Evolutionary conservation across 1,140 invertebrate species (phyloP).

Genomic region (Calephelis nemesis): DNA sequence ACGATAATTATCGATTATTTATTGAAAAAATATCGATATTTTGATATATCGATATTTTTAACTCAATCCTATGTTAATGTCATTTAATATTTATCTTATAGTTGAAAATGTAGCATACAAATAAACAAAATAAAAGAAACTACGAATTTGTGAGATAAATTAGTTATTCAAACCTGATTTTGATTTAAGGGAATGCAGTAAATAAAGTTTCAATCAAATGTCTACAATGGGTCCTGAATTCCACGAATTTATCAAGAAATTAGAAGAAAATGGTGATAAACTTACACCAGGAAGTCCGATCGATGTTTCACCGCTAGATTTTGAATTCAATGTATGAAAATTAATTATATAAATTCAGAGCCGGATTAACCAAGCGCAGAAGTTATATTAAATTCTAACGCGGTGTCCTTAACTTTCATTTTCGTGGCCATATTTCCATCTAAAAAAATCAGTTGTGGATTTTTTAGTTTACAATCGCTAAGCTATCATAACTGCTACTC

Average conservation of each 20-base stretch:
- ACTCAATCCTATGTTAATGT: not conserved
- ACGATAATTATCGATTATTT: too few species aligned
- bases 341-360: not conserved
- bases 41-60: too few species aligned
- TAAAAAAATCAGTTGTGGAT: not conserved
- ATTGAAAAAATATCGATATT: too few species aligned
- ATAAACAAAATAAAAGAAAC: conserved; percentile 4
- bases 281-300: conserved; percentile 42
- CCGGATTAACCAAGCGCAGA: not conserved
- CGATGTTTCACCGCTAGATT: conserved; percentile 50
- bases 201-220: conserved; percentile 38
- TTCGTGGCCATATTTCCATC: too few species aligned
- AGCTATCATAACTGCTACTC: too few species aligned
- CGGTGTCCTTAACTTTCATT: too few species aligned
- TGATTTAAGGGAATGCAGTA: not conserved
- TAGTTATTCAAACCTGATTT: not conserved
- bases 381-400: not conserved
- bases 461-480: not conserved
- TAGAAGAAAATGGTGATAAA: conserved; percentile 69
- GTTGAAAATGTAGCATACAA: not conserved
- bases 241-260: conserved; percentile 58
- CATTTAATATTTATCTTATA: not conserved
- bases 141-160: too few species aligned
- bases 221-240: conserved; percentile 60
- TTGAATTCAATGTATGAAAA: conserved; percentile 63